A percentile compares a stretch with the other conserved stretches of the same genome.
Evolutionary conservation across 2,888 invertebrate genomes (phyloP).

Genomic region (Apoda limacodes): DNA sequence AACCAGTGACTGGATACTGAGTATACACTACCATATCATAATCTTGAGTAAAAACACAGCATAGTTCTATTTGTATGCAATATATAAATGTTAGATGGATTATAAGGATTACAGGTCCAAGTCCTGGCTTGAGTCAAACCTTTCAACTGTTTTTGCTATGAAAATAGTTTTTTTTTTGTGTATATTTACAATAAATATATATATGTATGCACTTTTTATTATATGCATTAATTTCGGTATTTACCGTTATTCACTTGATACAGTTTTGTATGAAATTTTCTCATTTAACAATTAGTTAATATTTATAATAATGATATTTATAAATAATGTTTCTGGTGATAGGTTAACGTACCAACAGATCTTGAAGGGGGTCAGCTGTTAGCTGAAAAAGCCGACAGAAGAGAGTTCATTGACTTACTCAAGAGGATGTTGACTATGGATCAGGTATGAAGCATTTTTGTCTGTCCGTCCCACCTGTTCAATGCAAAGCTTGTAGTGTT

Average conservation of each 20-base stretch:
- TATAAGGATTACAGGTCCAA: no score
- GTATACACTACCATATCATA: background rate
- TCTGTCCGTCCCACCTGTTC: no score
- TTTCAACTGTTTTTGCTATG: no score
- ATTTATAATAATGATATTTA: background rate
- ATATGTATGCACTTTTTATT: background rate
- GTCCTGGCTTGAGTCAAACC: no score
- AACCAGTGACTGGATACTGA: no score
- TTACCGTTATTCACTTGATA: constrained; percentile 1
- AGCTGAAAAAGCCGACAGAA: constrained; percentile 96
- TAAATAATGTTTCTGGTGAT: constrained; percentile 16
- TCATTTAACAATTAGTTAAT: background rate
- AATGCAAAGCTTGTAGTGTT: no score
- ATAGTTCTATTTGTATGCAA: no score
- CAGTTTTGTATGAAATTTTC: background rate
- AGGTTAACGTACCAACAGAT: constrained; percentile 96
- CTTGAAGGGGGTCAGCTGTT: constrained; percentile 95
- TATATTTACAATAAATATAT: no score
- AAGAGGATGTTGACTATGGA: constrained; percentile 99
- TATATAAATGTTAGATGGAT: no score
- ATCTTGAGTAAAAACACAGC: no score
- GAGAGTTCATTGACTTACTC: constrained; percentile 97
- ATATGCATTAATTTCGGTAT: constrained; percentile 1
- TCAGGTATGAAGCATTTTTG: no score
- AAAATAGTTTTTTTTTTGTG: no score